A percentile compares a stretch with the other conserved stretches of the same genome.
phyloP scores from a whole-genome alignment of 2,888 invertebrate species.

The Lumbricus terrestris region DNA sequence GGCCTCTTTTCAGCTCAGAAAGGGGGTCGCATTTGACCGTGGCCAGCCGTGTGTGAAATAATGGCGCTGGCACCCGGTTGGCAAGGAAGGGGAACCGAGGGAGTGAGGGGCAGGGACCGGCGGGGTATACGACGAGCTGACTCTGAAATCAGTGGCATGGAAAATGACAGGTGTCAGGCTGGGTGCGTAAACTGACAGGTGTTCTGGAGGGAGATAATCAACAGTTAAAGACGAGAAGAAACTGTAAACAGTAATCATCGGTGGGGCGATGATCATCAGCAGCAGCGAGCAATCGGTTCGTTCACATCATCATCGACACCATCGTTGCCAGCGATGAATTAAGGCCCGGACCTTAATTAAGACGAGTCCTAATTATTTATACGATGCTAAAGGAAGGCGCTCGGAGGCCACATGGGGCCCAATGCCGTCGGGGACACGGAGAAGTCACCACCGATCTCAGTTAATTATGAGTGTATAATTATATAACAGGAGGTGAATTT shows the following conservation, averaged over 20 bases:
- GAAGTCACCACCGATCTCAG: neutral
- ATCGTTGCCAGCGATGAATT: too few relatives aligned
- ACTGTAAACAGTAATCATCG: neutral
- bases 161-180: conserved; percentile 12
- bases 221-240: neutral
- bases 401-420: neutral
- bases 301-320: neutral
- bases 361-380: neutral
- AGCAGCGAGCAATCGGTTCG: neutral
- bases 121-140: neutral
- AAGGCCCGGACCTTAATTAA: neutral
- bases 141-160: conserved; percentile 12
- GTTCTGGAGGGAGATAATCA: neutral
- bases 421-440: neutral
- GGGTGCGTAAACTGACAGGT: neutral
- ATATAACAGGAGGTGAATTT: neutral
- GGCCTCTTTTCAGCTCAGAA: neutral
- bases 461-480: neutral
- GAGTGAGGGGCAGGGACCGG: neutral
- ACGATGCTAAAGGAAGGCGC: neutral
- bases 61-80: neutral
- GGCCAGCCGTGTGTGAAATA: neutral
- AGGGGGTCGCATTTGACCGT: neutral
- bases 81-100: neutral
- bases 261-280: neutral